Percentiles rank a stretch among this genome's conserved stretches.
These are phyloP conservation scores for Drosophila pseudoananassae DNA, from an alignment of 1,140 invertebrate genomes.

Conservation along the genomic window DNA sequence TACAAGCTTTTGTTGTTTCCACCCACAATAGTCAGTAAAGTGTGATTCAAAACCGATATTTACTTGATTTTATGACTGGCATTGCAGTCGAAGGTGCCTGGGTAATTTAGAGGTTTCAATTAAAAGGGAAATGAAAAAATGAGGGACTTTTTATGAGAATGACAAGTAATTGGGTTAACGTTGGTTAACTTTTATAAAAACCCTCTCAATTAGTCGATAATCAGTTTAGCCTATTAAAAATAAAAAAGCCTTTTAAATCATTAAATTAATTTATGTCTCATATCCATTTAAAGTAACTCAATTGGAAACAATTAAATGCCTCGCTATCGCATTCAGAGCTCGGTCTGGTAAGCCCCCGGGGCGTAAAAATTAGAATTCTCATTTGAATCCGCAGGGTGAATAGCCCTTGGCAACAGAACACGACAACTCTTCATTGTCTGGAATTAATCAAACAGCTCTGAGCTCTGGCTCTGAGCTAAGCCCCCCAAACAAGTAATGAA, in stretches of 20 bases:
- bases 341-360: constrained; percentile 1
- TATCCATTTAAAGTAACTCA: background rate
- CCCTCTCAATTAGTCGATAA: too few species aligned
- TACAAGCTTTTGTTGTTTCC: too few species aligned
- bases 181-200: background rate
- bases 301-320: background rate
- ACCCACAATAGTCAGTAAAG: background rate
- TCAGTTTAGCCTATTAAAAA: background rate
- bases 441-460: constrained; percentile 40
- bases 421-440: constrained; percentile 8
- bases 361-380: constrained; percentile 12
- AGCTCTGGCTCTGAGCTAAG: constrained; percentile 22
- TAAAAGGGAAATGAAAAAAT: background rate
- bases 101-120: constrained; percentile 3
- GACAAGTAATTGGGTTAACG: background rate
- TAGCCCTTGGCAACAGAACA: constrained; percentile 41
- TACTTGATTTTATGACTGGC: constrained; percentile 4
- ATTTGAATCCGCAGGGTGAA: constrained; percentile 30
- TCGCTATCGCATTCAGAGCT: background rate
- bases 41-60: constrained; percentile 27
- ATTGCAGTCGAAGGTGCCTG: background rate
- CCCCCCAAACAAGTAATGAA: constrained; percentile 33
- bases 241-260: constrained; percentile 6
- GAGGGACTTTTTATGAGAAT: background rate
- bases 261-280: background rate